These are phyloP conservation scores for Styela plicata DNA, from an alignment of 23 tunicate genomes.

Conservation along the genomic window DNA sequence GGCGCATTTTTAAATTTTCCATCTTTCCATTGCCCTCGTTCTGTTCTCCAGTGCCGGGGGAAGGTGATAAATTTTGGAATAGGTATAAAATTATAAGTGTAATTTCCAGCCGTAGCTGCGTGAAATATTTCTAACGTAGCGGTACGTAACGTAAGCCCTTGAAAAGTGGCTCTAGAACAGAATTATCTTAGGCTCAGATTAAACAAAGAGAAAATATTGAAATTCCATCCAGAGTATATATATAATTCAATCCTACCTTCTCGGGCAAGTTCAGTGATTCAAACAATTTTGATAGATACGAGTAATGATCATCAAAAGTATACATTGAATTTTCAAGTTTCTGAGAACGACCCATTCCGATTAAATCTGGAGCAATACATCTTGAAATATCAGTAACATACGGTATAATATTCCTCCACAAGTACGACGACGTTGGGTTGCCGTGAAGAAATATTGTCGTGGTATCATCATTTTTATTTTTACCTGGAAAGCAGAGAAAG, in stretches of 20 bases:
- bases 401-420: conserved; percentile 86
- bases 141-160: too few relatives aligned
- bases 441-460: conserved; percentile 74
- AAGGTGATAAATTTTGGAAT: too few relatives aligned
- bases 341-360: conserved; percentile 84
- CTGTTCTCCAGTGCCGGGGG: too few relatives aligned
- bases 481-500: conserved; percentile 4
- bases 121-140: too few relatives aligned
- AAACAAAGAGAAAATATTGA: too few relatives aligned
- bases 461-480: background rate
- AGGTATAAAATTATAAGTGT: too few relatives aligned
- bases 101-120: too few relatives aligned
- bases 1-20: too few relatives aligned
- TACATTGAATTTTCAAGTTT: conserved; percentile 57
- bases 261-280: conserved; percentile 56
- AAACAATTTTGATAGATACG: conserved; percentile 53
- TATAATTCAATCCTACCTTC: conserved; percentile 33
- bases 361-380: conserved; percentile 85
- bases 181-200: too few relatives aligned
- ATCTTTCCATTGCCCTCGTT: too few relatives aligned
- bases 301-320: conserved; percentile 71
- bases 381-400: conserved; percentile 62
- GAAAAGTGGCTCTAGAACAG: too few relatives aligned
- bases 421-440: conserved; percentile 81
- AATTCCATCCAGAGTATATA: too few relatives aligned